Base-by-base conservation (phyloP, 2,888 invertebrate genomes). In the Callimorpha dominula region DNA sequence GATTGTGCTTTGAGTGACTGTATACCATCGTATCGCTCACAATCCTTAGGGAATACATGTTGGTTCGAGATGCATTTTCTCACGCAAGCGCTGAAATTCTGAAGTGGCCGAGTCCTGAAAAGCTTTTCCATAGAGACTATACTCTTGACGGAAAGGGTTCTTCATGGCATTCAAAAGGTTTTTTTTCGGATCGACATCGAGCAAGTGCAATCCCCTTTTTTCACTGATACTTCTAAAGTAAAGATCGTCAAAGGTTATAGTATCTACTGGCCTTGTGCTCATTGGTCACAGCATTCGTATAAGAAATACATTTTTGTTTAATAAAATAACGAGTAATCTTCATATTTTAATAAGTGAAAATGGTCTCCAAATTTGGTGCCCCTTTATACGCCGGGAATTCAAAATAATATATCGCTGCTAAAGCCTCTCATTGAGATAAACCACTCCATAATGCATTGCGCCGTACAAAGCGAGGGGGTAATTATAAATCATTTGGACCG, bases 401-500 rank as follows among this genome's bases (percentile, higher is more conserved):
- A 65, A 15, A 31, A 20, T 49, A 49, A 65, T 49, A 65, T 49
- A 77, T 68, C 70, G 67, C 11, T 79, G 77, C 69, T 78, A 78
- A 64, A 76, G 75, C 63, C 72, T 68, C 62, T 15, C 71, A 69
- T 49, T 67, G 70, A 72, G 71, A 77, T 77, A 81, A 78, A 71
- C 74, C 78, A 68, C 65, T 54, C 64, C 67, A 68, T 71, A 77
- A 76, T 70, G 64, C 62, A 67, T 69, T 49, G 63, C 69, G 73
- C 85, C 83, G 80, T 78, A 81, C 80, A 74, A 80, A 82, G 75
- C 80, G 81, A 76, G 68, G 75, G 85, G 81, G 83, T 86, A 85
- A 82, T 84, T 85, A 89, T 92, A 92, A 92, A 92, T 92, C 91
- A 92, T 89, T 78, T 83, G 78, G 70, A 72, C 82, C 81, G 79